Base-by-base conservation (phyloP, 2,797 vertebrate genomes). In the Enteromius fasciolatus region DNA sequence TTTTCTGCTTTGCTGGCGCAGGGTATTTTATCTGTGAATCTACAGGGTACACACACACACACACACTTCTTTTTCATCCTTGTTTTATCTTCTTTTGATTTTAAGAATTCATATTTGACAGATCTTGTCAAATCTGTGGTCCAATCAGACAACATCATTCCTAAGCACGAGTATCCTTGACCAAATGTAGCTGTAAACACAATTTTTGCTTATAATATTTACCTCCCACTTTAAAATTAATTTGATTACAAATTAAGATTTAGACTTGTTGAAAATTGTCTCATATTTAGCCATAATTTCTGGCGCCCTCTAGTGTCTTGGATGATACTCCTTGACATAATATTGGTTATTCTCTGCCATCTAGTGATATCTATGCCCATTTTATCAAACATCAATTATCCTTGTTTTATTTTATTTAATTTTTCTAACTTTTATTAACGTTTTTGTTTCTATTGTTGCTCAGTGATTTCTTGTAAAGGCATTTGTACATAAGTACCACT, bases 41-140 rank as follows among this genome's bases (percentile, higher is more conserved):
- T 92, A 93, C 93, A 92, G 92, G 92, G 92, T 94, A 90, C 90
- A 91, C 63, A 39, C 33, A 31, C 31, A 36, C 33, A 36, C 36
- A 10, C 39, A 10, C 39, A 41, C 39, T 41, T 18, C 9, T 11
- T n/a, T 25, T 67, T 14, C 14, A 17, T 28, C 69, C 12, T 11
- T 20, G 17, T 41, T 5, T 61, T n/a, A 31, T 17, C 0, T 5
- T 69, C 10, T 70, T 68, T 76, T 31, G 14, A 41, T n/a, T 2
- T 75, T 11, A 75, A 59, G 52, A 78, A 66, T 33, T 15, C n/a
- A 18, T 20, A 12, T 28, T 59, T 18, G 28, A 33, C 23, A 33
- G 18, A 48, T 80, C 41, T 18, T 72, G 28, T 63, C 11, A 80
- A 18, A 67, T 57, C 72, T 39, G 63, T 7, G 1, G 69, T 57